Percentiles rank a stretch among this genome's conserved stretches.
These are phyloP conservation scores for Pelecanoides urinatrix DNA, from an alignment of 2,113 vertebrate species.

Conservation along the genomic window DNA sequence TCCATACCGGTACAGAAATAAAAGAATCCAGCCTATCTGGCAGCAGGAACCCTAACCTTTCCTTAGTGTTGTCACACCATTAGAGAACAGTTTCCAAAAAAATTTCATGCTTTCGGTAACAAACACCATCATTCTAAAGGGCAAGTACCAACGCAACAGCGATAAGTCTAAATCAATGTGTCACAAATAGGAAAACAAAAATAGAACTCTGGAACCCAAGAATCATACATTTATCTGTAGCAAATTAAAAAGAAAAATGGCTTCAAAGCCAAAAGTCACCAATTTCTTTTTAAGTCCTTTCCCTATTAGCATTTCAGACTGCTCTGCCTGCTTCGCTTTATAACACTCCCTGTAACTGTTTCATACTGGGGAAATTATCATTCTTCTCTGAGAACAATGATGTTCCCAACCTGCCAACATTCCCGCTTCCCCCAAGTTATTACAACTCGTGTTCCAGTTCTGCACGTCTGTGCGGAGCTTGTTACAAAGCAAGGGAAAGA, in stretches of 20 bases:
- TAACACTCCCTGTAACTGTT: neutral
- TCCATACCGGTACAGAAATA: neutral
- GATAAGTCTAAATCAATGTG: neutral
- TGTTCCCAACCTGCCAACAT: neutral
- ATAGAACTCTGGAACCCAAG: neutral
- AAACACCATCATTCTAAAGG: neutral
- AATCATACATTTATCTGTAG: neutral
- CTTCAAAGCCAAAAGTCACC: neutral
- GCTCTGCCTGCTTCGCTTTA: neutral
- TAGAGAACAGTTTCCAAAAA: neutral
- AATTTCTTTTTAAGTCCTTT: neutral
- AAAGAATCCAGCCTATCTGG: neutral
- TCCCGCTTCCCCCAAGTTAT: neutral
- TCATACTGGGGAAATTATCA: neutral
- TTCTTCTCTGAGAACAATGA: neutral
- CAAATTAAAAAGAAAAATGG: neutral
- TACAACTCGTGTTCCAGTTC: neutral
- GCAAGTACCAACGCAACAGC: neutral
- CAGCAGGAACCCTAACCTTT: neutral
- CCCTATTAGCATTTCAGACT: constrained; percentile 14
- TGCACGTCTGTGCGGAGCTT: neutral
- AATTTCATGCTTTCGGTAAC: neutral
- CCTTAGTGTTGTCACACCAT: neutral
- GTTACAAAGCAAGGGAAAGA: neutral
- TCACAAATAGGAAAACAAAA: neutral